A percentile compares a stretch with the other conserved stretches of the same genome.
Conservation (phyloP, 2,797 vertebrate species). For the Delichon dasypus region DNA sequence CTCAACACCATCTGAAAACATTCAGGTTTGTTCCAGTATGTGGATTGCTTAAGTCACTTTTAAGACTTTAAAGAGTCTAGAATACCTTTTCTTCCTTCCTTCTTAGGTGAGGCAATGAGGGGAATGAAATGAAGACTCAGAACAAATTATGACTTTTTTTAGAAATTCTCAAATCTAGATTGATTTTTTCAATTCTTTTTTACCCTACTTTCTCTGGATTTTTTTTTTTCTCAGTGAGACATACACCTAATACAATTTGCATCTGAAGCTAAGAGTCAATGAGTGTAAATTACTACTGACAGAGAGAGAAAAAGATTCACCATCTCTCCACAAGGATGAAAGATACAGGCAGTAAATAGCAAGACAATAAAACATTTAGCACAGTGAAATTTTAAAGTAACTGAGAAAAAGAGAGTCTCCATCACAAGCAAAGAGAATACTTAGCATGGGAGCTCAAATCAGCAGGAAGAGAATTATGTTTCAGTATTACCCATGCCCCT, state of each 20-base stretch:
- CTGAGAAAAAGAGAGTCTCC: background rate
- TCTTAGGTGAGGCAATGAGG: background rate
- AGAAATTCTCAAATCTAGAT: background rate
- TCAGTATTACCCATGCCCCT: background rate
- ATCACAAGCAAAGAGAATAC: background rate
- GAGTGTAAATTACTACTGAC: background rate
- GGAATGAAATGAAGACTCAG: background rate
- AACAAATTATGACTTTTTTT: background rate
- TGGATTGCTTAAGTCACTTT: background rate
- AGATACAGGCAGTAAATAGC: background rate
- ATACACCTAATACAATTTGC: background rate
- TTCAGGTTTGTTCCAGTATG: background rate
- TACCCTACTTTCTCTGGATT: background rate
- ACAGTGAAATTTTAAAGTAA: background rate
- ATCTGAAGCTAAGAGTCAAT: background rate
- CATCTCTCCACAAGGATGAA: background rate
- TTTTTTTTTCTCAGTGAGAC: background rate
- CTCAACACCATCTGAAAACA: background rate
- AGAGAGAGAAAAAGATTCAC: background rate
- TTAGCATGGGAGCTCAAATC: background rate
- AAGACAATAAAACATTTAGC: background rate
- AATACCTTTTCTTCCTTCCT: background rate
- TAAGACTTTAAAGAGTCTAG: background rate
- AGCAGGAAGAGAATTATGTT: background rate
- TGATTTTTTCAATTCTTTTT: background rate